Evolutionary conservation across 2,797 vertebrate species (phyloP).

Genomic region (Syndactyla subalaris): DNA sequence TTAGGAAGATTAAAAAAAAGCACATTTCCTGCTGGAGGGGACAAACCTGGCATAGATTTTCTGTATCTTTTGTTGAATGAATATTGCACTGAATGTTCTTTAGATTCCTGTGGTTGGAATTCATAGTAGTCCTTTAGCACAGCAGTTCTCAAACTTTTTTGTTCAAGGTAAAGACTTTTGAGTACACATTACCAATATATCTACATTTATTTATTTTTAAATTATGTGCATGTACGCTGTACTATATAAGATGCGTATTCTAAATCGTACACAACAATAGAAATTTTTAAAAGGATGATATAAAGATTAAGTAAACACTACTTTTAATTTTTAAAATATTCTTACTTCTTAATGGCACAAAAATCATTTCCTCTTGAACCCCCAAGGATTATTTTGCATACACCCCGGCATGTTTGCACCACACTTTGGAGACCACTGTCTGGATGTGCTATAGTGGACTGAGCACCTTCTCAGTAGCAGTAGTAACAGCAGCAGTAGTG

Average conservation of each 20-base stretch:
- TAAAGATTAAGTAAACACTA: not conserved
- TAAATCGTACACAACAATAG: not conserved
- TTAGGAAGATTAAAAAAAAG: not conserved
- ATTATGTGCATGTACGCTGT: not conserved
- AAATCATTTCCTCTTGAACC: not conserved
- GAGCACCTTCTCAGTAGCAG: not conserved
- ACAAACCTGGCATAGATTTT: not conserved
- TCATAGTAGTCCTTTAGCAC: not conserved
- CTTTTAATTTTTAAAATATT: not conserved
- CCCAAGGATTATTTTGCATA: not conserved
- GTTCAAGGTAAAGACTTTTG: not conserved
- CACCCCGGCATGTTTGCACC: fast-evolving
- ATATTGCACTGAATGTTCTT: not conserved
- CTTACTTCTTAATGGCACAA: not conserved
- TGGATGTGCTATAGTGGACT: not conserved
- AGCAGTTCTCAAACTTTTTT: not conserved
- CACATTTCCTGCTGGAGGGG: not conserved
- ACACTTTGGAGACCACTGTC: not conserved
- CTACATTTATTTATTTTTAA: not conserved
- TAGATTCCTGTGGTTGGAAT: not conserved
- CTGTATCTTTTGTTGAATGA: not conserved
- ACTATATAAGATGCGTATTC: not conserved
- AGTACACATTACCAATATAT: fast-evolving
- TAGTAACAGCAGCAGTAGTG: not conserved
- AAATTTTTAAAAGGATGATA: not conserved